These are phyloP conservation scores for Furnarius figulus DNA, from an alignment of 2,113 vertebrate genomes.

Conservation along the genomic window DNA sequence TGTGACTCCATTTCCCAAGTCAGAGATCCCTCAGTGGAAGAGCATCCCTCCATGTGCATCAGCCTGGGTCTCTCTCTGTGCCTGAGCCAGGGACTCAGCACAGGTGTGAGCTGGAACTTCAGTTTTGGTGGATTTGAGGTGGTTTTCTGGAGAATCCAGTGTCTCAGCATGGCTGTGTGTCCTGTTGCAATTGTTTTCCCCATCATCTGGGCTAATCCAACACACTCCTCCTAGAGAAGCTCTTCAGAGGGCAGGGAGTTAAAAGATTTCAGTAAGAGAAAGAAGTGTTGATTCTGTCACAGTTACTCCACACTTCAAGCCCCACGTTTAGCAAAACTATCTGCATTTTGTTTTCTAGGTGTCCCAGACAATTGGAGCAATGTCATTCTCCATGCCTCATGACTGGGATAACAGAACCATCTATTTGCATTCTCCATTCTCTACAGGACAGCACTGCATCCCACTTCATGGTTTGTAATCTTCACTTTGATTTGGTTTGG, in stretches of 20 bases:
- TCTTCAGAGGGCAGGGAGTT: neutral
- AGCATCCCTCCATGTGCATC: rapidly evolving
- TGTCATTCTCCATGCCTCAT: conserved; percentile 77
- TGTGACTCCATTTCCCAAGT: neutral
- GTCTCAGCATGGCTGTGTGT: neutral
- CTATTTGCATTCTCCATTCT: conserved; percentile 84
- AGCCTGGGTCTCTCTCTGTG: neutral
- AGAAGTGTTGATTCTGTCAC: neutral
- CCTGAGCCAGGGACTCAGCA: rapidly evolving
- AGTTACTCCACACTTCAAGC: neutral
- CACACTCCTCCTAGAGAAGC: neutral
- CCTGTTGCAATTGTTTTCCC: neutral
- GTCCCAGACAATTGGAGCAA: conserved; percentile 73
- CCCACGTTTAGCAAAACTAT: neutral
- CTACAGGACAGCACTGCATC: conserved; percentile 86
- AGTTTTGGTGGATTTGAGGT: neutral
- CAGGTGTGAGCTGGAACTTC: neutral
- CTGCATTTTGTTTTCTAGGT: conserved; percentile 58
- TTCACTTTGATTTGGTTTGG: neutral
- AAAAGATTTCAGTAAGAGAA: neutral
- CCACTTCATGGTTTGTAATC: conserved; percentile 86
- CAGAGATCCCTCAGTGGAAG: neutral
- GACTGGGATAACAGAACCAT: conserved; percentile 84
- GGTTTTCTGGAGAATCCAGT: neutral
- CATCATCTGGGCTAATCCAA: neutral